phyloP scores from a whole-genome alignment of 2,888 invertebrate species.

The Chironomus tentans region DNA sequence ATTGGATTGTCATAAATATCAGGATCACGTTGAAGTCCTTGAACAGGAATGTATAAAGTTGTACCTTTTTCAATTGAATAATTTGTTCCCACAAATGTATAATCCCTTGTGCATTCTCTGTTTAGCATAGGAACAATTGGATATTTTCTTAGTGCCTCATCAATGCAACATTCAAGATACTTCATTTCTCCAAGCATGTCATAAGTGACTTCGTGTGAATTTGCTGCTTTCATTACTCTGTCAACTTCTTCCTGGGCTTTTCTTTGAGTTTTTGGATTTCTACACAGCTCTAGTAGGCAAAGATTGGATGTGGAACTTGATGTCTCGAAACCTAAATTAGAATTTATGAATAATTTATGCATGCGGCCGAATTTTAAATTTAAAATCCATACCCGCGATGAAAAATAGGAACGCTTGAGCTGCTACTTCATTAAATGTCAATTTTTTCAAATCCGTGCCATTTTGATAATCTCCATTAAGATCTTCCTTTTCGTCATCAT shows the following conservation, averaged over 20 bases:
- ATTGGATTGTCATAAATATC: conserved; percentile 17
- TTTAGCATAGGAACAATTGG: not conserved
- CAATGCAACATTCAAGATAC: conserved; percentile 28
- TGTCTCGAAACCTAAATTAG: conserved; percentile 28
- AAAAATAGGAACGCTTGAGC: conserved; percentile 31
- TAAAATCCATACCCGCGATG: conserved; percentile 27
- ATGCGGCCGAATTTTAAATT: not conserved
- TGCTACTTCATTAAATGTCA: conserved; percentile 30
- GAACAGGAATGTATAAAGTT: not conserved
- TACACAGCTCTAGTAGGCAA: conserved; percentile 26
- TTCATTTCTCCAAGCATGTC: conserved; percentile 29
- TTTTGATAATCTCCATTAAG: not conserved
- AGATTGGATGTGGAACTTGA: conserved; percentile 27
- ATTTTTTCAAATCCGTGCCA: not conserved
- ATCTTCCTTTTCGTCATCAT: not conserved
- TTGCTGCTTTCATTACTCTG: conserved; percentile 26
- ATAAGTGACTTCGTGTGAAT: conserved; percentile 28
- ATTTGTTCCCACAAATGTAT: conserved; percentile 21
- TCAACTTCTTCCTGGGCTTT: conserved; percentile 30
- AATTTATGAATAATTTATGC: too few relatives aligned
- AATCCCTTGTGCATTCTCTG: conserved; percentile 23
- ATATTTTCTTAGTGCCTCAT: conserved; percentile 28
- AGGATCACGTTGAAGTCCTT: conserved; percentile 23
- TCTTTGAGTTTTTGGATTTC: conserved; percentile 28
- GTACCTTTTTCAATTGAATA: conserved; percentile 30